Conservation (phyloP, 2,888 invertebrate genomes). For the Trypoxylon attenuatum region DNA sequence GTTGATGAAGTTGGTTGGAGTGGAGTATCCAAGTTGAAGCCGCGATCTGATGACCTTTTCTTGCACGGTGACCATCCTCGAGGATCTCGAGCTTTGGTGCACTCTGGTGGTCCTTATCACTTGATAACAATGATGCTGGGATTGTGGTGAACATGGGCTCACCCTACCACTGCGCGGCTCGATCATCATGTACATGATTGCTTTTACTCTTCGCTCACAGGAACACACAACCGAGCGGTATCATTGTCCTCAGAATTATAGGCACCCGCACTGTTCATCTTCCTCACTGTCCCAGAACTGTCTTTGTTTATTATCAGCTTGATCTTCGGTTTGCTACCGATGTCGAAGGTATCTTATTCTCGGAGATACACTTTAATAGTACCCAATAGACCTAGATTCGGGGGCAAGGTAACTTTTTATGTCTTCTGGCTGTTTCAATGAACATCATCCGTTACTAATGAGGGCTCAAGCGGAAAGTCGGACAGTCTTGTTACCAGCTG, state of each 20-base stretch:
- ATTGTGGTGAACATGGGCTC: slow-evolving; percentile 48
- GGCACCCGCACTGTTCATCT: too few relatives aligned
- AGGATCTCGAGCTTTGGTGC: slow-evolving; percentile 67
- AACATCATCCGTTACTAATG: not conserved
- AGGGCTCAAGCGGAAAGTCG: not conserved
- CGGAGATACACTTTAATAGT: slow-evolving; percentile 54
- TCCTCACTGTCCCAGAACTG: slow-evolving; percentile 15
- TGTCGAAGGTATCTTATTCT: slow-evolving; percentile 43
- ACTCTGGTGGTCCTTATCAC: slow-evolving; percentile 70
- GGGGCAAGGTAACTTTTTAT: not conserved
- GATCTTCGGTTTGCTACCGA: slow-evolving; percentile 42
- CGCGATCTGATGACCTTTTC: slow-evolving; percentile 72
- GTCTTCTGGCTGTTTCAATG: not conserved
- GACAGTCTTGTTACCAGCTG: not conserved
- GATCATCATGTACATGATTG: slow-evolving; percentile 66
- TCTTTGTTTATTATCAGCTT: slow-evolving; percentile 26
- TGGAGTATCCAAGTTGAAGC: slow-evolving; percentile 72
- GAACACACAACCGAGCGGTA: slow-evolving; percentile 7
- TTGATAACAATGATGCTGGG: slow-evolving; percentile 67
- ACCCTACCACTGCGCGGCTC: slow-evolving; percentile 64
- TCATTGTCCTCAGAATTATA: not conserved
- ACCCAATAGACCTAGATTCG: slow-evolving; percentile 59
- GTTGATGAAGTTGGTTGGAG: slow-evolving; percentile 72
- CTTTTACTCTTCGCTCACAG: slow-evolving; percentile 29
- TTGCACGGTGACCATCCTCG: slow-evolving; percentile 71